These are phyloP conservation scores for Pristionchus japonicus DNA, from an alignment of 2,888 invertebrate genomes.

Conservation along the genomic window DNA sequence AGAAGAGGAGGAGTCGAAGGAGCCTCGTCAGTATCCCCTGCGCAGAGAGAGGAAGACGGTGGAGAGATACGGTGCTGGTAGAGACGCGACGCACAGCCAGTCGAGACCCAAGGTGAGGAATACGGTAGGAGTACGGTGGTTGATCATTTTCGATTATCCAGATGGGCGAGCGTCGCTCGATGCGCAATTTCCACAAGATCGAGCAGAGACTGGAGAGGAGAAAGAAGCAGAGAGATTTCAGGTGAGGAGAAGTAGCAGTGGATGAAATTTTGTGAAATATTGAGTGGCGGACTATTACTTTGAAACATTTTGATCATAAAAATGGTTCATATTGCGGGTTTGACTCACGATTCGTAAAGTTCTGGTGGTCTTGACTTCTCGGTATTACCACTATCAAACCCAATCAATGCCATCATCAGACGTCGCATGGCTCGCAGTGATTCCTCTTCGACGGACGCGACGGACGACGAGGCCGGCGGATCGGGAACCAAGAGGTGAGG, in stretches of 20 bases:
- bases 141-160: not conserved
- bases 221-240: constrained; percentile 5
- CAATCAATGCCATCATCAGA: constrained; percentile 23
- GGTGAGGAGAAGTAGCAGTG: no score
- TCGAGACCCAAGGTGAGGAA: not conserved
- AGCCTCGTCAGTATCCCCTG: constrained; percentile 51
- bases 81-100: not conserved
- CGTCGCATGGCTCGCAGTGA: constrained; percentile 54
- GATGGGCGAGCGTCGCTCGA: not conserved
- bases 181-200: constrained; percentile 33
- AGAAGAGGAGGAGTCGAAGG: constrained; percentile 41
- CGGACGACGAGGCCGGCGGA: constrained; percentile 16
- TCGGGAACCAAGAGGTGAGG: not conserved
- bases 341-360: no score
- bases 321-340: no score
- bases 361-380: no score
- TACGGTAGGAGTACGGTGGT: not conserved
- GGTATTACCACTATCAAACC: no score
- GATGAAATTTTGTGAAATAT: no score
- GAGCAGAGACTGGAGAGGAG: constrained; percentile 42
- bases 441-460: constrained; percentile 58
- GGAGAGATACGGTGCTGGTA: constrained; percentile 50
- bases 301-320: no score
- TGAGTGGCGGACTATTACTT: no score
- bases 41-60: constrained; percentile 48